Conservation (phyloP, 2,113 vertebrate genomes). For the Corvus hawaiiensis region DNA sequence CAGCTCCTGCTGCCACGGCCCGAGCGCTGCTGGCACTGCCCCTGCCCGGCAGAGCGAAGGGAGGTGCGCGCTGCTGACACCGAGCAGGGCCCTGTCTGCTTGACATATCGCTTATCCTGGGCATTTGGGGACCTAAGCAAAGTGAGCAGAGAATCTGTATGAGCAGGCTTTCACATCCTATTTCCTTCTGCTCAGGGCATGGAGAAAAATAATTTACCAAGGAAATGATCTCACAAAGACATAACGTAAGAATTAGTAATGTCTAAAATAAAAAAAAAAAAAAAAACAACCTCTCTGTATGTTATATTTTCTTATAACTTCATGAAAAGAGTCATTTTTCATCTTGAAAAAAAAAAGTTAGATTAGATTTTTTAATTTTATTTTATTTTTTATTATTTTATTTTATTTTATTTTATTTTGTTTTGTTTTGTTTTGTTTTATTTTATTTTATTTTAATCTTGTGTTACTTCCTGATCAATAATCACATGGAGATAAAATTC, state of each 20-base stretch:
- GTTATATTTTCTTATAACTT: neutral
- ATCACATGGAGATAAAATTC: neutral
- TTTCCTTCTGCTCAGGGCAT: neutral
- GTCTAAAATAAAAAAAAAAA: neutral
- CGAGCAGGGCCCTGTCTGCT: neutral
- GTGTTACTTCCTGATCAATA: neutral
- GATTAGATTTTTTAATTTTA: neutral
- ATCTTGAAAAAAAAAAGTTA: neutral
- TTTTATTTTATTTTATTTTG: neutral
- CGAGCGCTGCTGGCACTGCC: neutral
- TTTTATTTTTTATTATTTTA: neutral
- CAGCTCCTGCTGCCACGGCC: neutral
- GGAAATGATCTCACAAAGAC: neutral
- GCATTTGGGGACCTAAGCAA: neutral
- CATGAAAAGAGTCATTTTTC: neutral
- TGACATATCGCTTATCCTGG: neutral
- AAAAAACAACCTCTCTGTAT: neutral
- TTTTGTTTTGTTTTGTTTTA: neutral
- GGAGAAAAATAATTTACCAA: neutral
- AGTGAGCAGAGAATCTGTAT: neutral
- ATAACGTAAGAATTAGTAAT: neutral
- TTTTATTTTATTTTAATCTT: neutral
- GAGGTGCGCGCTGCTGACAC: neutral
- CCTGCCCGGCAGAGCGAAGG: neutral
- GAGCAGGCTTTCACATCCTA: neutral